Evolutionary conservation across 1,140 invertebrate species (phyloP), one percentile per base, ranked within the genome.

Genomic region (Procambarus virginalis): DNA sequence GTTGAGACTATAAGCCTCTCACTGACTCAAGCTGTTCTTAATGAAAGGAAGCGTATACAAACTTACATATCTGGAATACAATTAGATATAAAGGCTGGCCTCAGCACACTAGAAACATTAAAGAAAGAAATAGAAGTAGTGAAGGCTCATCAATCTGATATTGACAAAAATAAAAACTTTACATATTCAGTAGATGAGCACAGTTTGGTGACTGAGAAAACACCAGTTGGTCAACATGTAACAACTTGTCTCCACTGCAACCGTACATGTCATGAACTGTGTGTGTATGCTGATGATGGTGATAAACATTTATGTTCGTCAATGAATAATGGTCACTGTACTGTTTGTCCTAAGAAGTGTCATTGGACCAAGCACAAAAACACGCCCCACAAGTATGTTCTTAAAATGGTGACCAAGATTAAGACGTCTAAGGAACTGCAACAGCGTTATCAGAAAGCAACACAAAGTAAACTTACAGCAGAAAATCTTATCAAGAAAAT

Each of bases 1-100:
- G 55, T 68, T 6, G 55, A 86, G n/a, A 60, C n/a, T 12, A 86
- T 64, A 55, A 79, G 76, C 58, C 84, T 86, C 22, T 12, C 48
- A 45, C 75, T 86, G 20, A 79, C 84, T 2, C 20, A 79, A 48
- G 84, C 78, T 77, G 84, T 79, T 48, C 75, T 86, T 34, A 60
- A 48, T 75, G 75, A 86, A 45, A n/a, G 84, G 22, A 14, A 60
- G 46, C 51, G 60, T 14, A 75, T 86, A 22, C 51, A 86, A 48
- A 34, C 3, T 12, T 79, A n/a, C 8, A 45, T 86, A 9, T 17
- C 2, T 17, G 76, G 76, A 1, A 78, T 86, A 64, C 75, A 64
- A 3, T 49, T 5, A 46, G 75, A 86, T 8, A 68, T 86, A 1
- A 22, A 78, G 84, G 22, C 17, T 55, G 84, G 84, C 10, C 55